Evolutionary conservation across 2,113 vertebrate species (phyloP).

Genomic region (Plectropomus leopardus): DNA sequence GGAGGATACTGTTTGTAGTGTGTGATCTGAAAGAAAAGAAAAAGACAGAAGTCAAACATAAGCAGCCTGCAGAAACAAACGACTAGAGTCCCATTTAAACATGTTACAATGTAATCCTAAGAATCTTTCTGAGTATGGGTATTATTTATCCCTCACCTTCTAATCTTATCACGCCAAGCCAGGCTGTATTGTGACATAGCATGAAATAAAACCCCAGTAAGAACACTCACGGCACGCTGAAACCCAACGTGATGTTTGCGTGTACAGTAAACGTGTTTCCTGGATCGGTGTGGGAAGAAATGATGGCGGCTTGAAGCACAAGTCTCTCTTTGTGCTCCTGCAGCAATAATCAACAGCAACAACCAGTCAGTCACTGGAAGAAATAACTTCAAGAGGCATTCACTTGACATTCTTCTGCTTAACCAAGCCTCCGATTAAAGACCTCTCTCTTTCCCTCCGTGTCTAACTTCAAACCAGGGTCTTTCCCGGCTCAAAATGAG

Average conservation of each 20-base stretch:
- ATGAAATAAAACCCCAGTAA: background rate
- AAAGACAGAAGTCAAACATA: background rate
- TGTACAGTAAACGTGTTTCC: conserved; percentile 37
- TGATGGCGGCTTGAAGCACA: conserved; percentile 32
- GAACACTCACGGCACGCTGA: conserved; percentile 2
- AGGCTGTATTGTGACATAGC: conserved; percentile 8
- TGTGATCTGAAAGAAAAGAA: conserved; percentile 77
- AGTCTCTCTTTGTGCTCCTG: conserved; percentile 33
- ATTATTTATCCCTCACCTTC: background rate
- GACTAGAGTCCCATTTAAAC: background rate
- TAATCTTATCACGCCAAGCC: background rate
- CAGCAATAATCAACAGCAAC: conserved; percentile 50
- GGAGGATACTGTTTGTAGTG: conserved; percentile 87
- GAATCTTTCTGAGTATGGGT: background rate
- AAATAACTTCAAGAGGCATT: conserved; percentile 4
- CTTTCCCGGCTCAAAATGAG: no score
- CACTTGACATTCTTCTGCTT: conserved; percentile 11
- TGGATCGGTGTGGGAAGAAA: background rate
- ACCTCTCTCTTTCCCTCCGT: background rate
- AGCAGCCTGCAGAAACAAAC: background rate
- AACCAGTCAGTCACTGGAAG: conserved; percentile 23
- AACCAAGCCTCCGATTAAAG: background rate
- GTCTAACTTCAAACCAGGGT: no score
- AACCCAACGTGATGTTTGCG: background rate
- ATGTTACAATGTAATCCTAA: background rate